A percentile compares a stretch with the other conserved stretches of the same genome.
Conservation (phyloP, 2,113 vertebrate species). For the Catharus fuscescens region DNA sequence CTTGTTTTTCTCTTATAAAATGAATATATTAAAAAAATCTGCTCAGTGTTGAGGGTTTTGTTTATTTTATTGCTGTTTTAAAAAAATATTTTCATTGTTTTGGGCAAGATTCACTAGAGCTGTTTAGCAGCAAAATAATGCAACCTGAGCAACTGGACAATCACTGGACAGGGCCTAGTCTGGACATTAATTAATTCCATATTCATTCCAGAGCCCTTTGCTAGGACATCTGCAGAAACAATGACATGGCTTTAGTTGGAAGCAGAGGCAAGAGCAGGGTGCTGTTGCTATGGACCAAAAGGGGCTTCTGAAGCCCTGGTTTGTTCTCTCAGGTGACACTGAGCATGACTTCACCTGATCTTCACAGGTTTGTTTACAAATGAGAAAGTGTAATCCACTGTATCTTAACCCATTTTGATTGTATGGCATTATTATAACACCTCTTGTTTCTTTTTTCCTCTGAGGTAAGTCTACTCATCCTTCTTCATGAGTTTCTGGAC, state of each 20-base stretch:
- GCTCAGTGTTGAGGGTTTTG: background rate
- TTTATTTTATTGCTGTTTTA: background rate
- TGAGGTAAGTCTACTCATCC: background rate
- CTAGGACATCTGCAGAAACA: background rate
- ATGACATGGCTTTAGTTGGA: background rate
- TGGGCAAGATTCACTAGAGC: background rate
- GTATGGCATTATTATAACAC: background rate
- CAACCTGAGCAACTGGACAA: background rate
- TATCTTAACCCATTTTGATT: background rate
- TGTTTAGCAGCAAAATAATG: background rate
- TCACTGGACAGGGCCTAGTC: background rate
- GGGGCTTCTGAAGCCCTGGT: background rate
- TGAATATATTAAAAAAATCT: background rate
- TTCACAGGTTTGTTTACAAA: background rate
- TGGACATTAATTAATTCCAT: too few relatives aligned
- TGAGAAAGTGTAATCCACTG: background rate
- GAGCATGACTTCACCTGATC: background rate
- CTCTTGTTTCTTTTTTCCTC: background rate
- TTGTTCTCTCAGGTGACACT: background rate
- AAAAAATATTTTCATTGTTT: background rate
- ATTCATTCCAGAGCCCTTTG: background rate
- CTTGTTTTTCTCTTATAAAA: background rate
- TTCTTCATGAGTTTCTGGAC: background rate
- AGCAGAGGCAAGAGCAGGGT: background rate
- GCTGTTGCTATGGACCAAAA: background rate